A percentile compares a stretch with the other conserved stretches of the same genome.
Conservation (phyloP, 2,888 invertebrate genomes). For the Alentia gelatinosa region DNA sequence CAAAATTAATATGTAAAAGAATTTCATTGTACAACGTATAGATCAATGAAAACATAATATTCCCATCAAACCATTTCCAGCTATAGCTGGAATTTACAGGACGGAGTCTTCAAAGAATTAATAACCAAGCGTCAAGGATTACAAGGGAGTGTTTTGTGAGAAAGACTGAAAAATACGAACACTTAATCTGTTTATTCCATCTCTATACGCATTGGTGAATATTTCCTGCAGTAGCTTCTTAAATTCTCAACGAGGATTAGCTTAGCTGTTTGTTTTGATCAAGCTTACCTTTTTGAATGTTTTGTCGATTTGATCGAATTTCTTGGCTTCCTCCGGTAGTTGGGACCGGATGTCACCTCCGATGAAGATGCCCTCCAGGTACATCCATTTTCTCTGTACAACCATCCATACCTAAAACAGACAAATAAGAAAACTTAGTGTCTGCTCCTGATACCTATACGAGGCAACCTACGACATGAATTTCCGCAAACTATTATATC, state of each 20-base stretch:
- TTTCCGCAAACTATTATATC: no score
- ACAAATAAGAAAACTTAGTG: neutral
- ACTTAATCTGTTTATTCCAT: no score
- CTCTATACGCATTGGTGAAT: no score
- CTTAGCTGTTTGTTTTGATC: no score
- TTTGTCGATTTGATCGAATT: conserved; percentile 93
- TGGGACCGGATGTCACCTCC: conserved; percentile 93
- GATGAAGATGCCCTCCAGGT: conserved; percentile 94
- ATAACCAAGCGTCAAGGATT: no score
- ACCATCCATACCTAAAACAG: conserved; percentile 86
- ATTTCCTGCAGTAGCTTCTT: no score
- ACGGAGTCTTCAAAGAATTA: no score
- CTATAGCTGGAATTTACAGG: no score
- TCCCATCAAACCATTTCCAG: neutral
- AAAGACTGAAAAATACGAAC: no score
- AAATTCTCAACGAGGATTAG: no score
- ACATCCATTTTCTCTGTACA: conserved; percentile 94
- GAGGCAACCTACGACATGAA: neutral
- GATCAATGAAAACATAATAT: neutral
- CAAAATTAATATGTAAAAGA: neutral
- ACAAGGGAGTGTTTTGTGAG: no score
- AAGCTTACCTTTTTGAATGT: conserved; percentile 86
- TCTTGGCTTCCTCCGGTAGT: conserved; percentile 93
- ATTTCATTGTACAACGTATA: neutral
- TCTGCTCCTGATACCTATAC: neutral